Base-by-base conservation (phyloP, 2,888 invertebrate species). In the Drosophila monieri region DNA sequence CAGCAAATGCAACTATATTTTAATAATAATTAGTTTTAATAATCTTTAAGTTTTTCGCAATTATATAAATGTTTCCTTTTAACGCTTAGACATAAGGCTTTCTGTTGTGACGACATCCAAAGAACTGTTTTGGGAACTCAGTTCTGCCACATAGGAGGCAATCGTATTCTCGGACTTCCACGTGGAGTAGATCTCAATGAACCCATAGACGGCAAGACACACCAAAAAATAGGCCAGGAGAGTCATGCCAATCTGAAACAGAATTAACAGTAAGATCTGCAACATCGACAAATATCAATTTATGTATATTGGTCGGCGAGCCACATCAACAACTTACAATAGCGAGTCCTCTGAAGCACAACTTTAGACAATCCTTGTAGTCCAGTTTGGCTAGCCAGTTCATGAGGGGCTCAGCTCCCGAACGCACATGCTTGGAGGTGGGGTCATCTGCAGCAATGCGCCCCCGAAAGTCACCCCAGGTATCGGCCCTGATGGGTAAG, bases 241-340 rank as follows among this genome's bases (percentile, higher is more conserved):
- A 10, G 88, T 90, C 6, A 76, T 67, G 25, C 81, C 43, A 12
- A 87, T 76, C 90, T 90, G 89, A 60, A 89, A 81, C 49, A 85
- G 49, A 71, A 90, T 75, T 53, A 87, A 70, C 73, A 78, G 59
- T 60, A 64, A 66, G 68, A 89, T 73, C 85, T 89, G 77, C 64
- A 74, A 76, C 49, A 67, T 65, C 30, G 15, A 12, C 25, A 44
- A 49, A 15, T 14, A 57, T 37, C 23, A 30, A 48, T 48, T 18
- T 30, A 48, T 48, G 39, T 21, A 47, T 18, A 10, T 10, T 44
- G 23, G 43, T 46, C 25, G n/a, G 8, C 5, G 18, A 23, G 58
- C 46, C 15, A 32, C 47, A 41, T 58, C 39, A 32, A 18, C 25
- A 75, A 84, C 84, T 86, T 69, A 84, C 84, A 66, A 76, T 64